Evolutionary conservation across 2,113 vertebrate genomes (phyloP).

Genomic region (Eulemur rufifrons): DNA sequence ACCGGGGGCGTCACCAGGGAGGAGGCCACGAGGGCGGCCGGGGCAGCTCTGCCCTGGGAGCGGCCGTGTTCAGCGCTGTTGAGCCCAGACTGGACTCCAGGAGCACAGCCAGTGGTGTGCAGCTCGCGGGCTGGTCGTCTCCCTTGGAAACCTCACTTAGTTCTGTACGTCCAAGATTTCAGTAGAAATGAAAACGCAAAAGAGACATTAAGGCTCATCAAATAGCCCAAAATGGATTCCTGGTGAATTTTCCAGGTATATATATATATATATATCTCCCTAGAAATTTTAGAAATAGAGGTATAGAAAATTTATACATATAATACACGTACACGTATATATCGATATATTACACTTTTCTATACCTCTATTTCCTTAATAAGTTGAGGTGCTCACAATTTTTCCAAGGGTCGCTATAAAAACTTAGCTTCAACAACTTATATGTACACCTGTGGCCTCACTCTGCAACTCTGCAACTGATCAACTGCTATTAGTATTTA

Average conservation of each 20-base stretch:
- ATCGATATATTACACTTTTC: not conserved
- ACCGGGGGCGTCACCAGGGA: not conserved
- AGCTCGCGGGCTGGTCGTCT: not conserved
- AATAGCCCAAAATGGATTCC: not conserved
- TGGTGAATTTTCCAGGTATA: not conserved
- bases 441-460: accelerated
- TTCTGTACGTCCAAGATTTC: not conserved
- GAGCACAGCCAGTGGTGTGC: accelerated
- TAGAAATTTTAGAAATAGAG: not conserved
- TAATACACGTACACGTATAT: not conserved
- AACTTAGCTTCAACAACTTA: not conserved
- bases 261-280: too few relatives aligned
- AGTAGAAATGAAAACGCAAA: not conserved
- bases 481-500: not conserved
- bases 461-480: not conserved
- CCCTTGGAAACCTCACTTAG: not conserved
- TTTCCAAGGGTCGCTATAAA: not conserved
- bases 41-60: not conserved
- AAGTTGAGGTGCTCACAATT: not conserved
- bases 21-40: too few relatives aligned
- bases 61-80: too few relatives aligned
- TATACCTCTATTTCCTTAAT: not conserved
- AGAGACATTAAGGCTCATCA: too few relatives aligned
- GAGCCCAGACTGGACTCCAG: not conserved
- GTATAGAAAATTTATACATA: not conserved